A percentile compares a stretch with the other conserved stretches of the same genome.
These are phyloP conservation scores for Chrysocyon brachyurus DNA, from an alignment of 2,797 vertebrate genomes.

Conservation along the genomic window DNA sequence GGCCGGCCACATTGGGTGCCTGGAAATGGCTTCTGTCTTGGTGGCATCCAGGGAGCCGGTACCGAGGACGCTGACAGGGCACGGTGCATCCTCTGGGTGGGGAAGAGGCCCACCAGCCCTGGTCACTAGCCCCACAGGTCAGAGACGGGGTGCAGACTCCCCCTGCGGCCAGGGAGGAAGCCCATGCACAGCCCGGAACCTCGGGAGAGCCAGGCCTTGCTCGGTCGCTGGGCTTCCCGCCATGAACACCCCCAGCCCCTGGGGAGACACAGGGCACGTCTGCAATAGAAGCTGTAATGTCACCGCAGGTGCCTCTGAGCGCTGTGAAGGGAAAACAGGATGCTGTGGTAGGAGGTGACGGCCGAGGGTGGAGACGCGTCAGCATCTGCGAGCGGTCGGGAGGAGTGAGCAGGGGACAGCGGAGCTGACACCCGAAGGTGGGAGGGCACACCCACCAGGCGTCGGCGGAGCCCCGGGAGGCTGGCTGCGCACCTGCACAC, in stretches of 20 bases:
- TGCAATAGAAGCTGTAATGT: rapidly evolving
- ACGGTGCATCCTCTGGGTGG: rapidly evolving
- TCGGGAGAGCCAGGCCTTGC: background rate
- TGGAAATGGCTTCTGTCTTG: background rate
- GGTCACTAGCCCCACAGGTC: background rate
- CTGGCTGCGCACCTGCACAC: too few relatives aligned
- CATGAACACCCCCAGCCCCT: rapidly evolving
- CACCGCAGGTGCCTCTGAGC: background rate
- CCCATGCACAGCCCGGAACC: rapidly evolving
- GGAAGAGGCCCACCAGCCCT: rapidly evolving
- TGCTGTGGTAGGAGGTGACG: background rate
- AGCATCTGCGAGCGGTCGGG: background rate
- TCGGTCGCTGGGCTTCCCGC: background rate
- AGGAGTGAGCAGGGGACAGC: background rate
- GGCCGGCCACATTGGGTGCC: background rate
- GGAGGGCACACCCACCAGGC: background rate
- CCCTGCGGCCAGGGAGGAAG: background rate
- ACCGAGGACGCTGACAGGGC: background rate
- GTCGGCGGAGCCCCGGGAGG: background rate
- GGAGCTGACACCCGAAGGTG: too few relatives aligned
- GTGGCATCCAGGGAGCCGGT: background rate
- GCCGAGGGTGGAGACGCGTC: rapidly evolving
- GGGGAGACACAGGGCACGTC: background rate
- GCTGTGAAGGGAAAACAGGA: background rate
- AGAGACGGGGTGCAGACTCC: background rate